Evolutionary conservation across 1,140 invertebrate species (phyloP), one percentile per base, ranked within the genome.

Genomic region (Chironomus tepperi): DNA sequence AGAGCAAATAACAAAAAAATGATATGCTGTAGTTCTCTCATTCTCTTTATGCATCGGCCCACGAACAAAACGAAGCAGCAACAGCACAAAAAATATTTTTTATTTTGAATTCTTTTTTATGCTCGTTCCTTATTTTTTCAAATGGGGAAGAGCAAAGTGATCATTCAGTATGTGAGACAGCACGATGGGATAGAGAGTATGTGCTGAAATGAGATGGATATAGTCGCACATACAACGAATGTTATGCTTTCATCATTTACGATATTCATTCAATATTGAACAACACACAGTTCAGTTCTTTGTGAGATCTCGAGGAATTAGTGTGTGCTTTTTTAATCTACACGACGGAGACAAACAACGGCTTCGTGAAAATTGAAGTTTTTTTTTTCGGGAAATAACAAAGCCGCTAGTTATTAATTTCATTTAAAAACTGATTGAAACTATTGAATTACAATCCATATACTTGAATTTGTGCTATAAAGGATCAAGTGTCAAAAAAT

Each of bases 261-360:
- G 47, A n/a, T 57, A 15, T 57, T 12, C 47, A 5, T 57, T 57
- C 47, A 15, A 10, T n/a, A 57, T 15, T 57, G 24, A 34, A 34
- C 12, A 57, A 57, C 47, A 15, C 47, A n/a, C 47, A 34, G 24
- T 57, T 70, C 65, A 70, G 65, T 70, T 70, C 15, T 21, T 70
- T 70, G 65, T 19, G 65, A 70, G 65, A 70, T 70, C 65, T 70
- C 65, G 65, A 70, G 65, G 65, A 70, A 70, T 70, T 70, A 12
- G 18, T 70, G 65, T 70, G 64, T 67, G 10, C 47, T 57, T 57
- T 9, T 47, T 5, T 57, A 15, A 47, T 9, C 12, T 34, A 34
- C 24, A 34, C 24, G 24, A 34, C 24, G 24, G 24, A 1, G 5
- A 34, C 24, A 34, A n/a, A 34, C 24, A 5, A 34, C 24, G 24